Evolutionary conservation across 2,888 invertebrate species (phyloP).

Genomic region (Leuctra nigra): DNA sequence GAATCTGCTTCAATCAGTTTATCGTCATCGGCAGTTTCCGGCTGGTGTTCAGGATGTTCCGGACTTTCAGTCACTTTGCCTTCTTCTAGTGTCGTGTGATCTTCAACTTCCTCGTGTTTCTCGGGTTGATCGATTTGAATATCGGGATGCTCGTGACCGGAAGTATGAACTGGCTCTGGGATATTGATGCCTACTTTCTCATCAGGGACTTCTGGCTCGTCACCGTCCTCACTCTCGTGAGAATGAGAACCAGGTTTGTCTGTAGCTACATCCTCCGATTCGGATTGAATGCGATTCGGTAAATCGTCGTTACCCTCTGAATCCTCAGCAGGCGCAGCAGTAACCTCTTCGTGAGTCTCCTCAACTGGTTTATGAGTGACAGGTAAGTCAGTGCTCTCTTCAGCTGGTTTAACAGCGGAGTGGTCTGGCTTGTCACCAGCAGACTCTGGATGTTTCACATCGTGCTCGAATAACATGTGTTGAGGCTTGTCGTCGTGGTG

Average conservation of each 20-base stretch:
- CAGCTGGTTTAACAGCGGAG: not conserved
- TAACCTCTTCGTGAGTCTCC: not conserved
- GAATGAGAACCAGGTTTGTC: slow-evolving; percentile 8
- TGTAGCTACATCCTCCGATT: slow-evolving; percentile 15
- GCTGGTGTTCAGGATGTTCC: no score
- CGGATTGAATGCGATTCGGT: no score
- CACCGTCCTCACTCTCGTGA: slow-evolving; percentile 13
- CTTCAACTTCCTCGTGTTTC: slow-evolving; percentile 18
- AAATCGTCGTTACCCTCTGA: not conserved
- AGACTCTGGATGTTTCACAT: slow-evolving; percentile 11
- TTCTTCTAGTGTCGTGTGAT: slow-evolving; percentile 3
- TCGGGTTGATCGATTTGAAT: slow-evolving; percentile 6
- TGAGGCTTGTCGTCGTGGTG: no score
- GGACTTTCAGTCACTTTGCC: not conserved
- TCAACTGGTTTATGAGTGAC: not conserved
- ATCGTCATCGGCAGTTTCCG: not conserved
- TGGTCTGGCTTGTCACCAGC: slow-evolving; percentile 10
- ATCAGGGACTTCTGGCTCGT: no score
- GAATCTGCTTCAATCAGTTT: not conserved
- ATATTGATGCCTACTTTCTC: no score
- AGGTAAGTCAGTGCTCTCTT: not conserved
- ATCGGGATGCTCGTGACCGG: not conserved
- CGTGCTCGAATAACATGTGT: slow-evolving; percentile 11
- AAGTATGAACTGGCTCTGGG: no score
- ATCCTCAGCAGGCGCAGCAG: not conserved